Conservation (phyloP, 2,888 invertebrate species). For the Iphiclides podalirius region DNA sequence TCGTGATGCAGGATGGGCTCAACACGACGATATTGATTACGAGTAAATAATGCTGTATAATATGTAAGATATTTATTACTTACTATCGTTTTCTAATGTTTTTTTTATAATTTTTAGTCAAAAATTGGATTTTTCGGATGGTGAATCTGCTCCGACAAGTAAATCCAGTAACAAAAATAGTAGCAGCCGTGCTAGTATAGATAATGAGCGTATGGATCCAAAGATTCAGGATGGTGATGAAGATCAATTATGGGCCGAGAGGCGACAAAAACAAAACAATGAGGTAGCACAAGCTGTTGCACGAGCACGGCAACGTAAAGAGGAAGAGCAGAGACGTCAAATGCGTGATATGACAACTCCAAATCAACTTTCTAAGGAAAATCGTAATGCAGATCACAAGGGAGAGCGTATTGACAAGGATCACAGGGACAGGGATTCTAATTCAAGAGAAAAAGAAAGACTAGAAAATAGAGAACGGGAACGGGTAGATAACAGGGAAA, state of each 20-base stretch:
- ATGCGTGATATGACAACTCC: constrained; percentile 60
- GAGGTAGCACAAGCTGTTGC: constrained; percentile 90
- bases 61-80: neutral
- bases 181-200: constrained; percentile 52
- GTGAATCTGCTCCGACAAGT: constrained; percentile 80
- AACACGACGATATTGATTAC: constrained; percentile 95
- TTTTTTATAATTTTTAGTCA: constrained; percentile 80
- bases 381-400: constrained; percentile 38
- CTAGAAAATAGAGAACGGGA: constrained; percentile 59
- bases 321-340: constrained; percentile 91
- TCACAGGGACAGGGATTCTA: constrained; percentile 50
- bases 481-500: constrained; percentile 40
- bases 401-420: constrained; percentile 39
- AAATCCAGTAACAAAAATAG: constrained; percentile 54
- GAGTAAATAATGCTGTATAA: constrained; percentile 70
- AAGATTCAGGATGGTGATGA: constrained; percentile 66
- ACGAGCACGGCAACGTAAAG: constrained; percentile 90
- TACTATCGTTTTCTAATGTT: constrained; percentile 20
- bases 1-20: constrained; percentile 94
- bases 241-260: constrained; percentile 84
- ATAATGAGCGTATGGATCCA: constrained; percentile 58
- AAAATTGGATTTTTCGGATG: constrained; percentile 96
- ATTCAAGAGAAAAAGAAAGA: constrained; percentile 40
- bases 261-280: constrained; percentile 83
- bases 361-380: constrained; percentile 43